These are phyloP conservation scores for Cyphomyrus discorhynchus DNA, from an alignment of 2,113 vertebrate species.

Conservation along the genomic window DNA sequence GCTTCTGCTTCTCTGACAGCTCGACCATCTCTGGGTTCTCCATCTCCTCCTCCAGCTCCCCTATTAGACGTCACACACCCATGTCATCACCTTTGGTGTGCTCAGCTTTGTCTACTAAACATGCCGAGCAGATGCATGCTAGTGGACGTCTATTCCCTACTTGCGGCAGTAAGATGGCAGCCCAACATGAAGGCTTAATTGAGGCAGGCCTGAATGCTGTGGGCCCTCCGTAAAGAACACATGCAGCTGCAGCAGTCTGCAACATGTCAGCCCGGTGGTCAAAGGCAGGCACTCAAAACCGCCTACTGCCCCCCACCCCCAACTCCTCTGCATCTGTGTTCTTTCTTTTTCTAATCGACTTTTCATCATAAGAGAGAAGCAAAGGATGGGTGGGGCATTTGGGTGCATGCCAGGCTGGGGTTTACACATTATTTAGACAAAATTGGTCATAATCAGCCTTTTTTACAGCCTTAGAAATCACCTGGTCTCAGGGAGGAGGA, in stretches of 20 bases:
- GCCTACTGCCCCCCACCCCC: not conserved
- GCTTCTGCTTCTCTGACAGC: constrained; percentile 87
- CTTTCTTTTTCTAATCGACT: not conserved
- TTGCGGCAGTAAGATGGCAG: not conserved
- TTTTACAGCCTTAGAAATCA: constrained; percentile 65
- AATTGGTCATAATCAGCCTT: not conserved
- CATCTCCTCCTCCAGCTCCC: constrained; percentile 93
- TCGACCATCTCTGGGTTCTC: constrained; percentile 90
- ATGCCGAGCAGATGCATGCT: not conserved
- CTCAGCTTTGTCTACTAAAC: not conserved
- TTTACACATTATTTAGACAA: not conserved
- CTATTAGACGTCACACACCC: constrained; percentile 44
- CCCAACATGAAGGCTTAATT: not conserved
- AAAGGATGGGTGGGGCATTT: not conserved
- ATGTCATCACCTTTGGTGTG: not conserved
- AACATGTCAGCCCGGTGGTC: not conserved
- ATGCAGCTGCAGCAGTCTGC: not conserved
- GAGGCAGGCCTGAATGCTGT: not conserved
- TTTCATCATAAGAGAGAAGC: not conserved
- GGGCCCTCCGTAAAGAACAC: not conserved
- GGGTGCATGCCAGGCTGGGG: not conserved
- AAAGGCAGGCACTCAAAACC: not conserved
- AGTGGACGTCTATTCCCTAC: not conserved
- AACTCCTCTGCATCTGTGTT: not conserved
- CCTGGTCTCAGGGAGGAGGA: constrained; percentile 46